Evolutionary conservation across 2,113 vertebrate genomes (phyloP), one percentile per base, ranked within the genome.

Genomic region (Rattus norvegicus): DNA sequence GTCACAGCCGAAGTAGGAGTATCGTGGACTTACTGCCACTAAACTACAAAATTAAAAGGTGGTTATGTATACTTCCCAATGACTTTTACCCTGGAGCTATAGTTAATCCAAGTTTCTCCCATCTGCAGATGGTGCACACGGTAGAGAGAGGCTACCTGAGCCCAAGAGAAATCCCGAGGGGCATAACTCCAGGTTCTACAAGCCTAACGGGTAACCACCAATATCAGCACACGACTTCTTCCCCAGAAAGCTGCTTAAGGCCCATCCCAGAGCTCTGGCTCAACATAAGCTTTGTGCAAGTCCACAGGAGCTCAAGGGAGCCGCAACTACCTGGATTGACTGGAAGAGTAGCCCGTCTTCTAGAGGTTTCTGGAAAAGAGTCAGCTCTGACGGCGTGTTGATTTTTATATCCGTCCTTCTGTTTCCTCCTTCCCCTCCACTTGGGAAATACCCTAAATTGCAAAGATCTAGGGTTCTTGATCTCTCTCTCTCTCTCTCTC

Each of bases 211-310:
- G 73, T 75, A 99, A 98, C 75, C 99, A 98, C 81, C 22, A 92
- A 63, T 16, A 0, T 95, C 52, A 99, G 98, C 2, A 69, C 22
- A 70, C 97, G 47, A 98, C 54, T 67, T 99, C 98, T 56, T 99
- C 98, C 98, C 98, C 99, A 99, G 97, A 99, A 99, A 86, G 99
- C 99, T 0, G 99, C 99, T 92, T 99, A 99, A 89, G 99, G 98
- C 4, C 98, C 94, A 36, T 99, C 95, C 1, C 98, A 98, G 96
- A 99, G 84, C 93, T 98, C 94, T 47, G 77, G 63, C 43, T 84
- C 90, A 88, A 39, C 72, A 30, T 54, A 39, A 47, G 26, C 47
- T 47, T 70, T 36, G 47, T 87, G 47, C 7, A 85, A 84, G 26
- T 93, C 85, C 30, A 33, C 72, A 4, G 14, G 91, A 73, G 28